These are phyloP conservation scores for Ochotona princeps DNA, from an alignment of 2,113 vertebrate species.

Conservation along the genomic window DNA sequence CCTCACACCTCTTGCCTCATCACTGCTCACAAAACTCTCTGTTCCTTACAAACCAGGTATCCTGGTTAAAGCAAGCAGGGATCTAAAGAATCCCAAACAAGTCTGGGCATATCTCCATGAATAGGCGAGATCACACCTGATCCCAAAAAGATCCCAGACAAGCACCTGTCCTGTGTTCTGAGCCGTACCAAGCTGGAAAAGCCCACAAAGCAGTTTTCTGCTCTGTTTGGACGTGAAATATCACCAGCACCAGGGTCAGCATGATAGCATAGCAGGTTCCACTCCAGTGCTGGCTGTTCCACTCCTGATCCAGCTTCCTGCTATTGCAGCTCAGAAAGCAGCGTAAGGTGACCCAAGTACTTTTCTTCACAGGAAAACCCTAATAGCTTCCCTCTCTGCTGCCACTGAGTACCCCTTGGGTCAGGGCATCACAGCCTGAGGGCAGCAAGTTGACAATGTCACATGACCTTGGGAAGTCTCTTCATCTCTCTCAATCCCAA, in stretches of 20 bases:
- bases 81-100: background rate
- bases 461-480: background rate
- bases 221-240: background rate
- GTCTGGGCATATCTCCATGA: no score
- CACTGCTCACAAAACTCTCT: background rate
- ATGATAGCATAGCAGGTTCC: no score
- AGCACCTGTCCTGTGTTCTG: rapidly evolving
- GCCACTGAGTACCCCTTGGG: background rate
- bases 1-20: background rate
- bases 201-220: background rate
- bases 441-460: background rate
- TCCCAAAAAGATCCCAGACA: background rate
- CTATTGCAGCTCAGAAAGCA: no score
- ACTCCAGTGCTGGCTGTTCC: no score
- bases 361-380: no score
- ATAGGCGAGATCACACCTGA: background rate
- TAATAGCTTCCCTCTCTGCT: background rate
- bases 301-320: no score
- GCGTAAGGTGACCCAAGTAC: no score
- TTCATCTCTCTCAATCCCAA: background rate
- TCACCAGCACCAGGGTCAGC: no score
- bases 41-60: background rate
- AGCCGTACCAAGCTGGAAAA: background rate
- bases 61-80: background rate
- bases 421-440: background rate